Conservation (phyloP, 1,140 invertebrate genomes). For the Brachionus asplanchnoidis region DNA sequence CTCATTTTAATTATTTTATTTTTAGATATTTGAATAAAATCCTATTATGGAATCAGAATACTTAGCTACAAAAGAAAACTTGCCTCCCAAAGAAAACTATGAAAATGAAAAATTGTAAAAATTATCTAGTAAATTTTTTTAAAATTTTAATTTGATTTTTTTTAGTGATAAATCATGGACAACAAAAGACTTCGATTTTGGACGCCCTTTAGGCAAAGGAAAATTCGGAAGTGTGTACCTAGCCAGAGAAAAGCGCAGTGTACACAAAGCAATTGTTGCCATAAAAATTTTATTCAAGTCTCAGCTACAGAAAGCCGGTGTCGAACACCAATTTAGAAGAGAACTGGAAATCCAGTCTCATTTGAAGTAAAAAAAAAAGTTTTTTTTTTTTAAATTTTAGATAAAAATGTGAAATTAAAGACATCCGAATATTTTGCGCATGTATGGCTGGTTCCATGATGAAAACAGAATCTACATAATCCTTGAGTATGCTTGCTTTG, state of each 20-base stretch:
- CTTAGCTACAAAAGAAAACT: not conserved
- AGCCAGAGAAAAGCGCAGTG: constrained; percentile 75
- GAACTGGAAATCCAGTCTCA: constrained; percentile 89
- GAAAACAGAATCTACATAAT: constrained; percentile 80
- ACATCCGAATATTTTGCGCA: constrained; percentile 81
- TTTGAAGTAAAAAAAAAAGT: constrained; percentile 55
- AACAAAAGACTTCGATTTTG: constrained; percentile 89
- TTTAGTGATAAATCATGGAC: constrained; percentile 8
- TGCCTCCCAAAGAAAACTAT: not conserved
- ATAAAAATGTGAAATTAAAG: constrained; percentile 55
- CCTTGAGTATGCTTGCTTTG: constrained; percentile 81
- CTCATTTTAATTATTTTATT: not conserved
- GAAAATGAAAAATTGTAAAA: constrained; percentile 24
- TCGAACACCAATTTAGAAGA: constrained; percentile 84
- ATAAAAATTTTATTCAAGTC: constrained; percentile 67
- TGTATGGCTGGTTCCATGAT: constrained; percentile 88
- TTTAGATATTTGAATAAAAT: too few relatives aligned
- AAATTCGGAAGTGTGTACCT: constrained; percentile 98
- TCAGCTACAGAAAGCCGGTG: constrained; percentile 76
- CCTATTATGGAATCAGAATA: not conserved
- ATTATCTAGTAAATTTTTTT: not conserved
- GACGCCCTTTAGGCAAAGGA: constrained; percentile 84
- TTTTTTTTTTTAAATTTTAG: not conserved
- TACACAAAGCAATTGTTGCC: constrained; percentile 26
- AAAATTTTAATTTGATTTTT: not conserved